Percentiles rank a stretch among this genome's conserved stretches.
Conservation (phyloP, 2,888 invertebrate species). For the Lycia hirtaria region DNA sequence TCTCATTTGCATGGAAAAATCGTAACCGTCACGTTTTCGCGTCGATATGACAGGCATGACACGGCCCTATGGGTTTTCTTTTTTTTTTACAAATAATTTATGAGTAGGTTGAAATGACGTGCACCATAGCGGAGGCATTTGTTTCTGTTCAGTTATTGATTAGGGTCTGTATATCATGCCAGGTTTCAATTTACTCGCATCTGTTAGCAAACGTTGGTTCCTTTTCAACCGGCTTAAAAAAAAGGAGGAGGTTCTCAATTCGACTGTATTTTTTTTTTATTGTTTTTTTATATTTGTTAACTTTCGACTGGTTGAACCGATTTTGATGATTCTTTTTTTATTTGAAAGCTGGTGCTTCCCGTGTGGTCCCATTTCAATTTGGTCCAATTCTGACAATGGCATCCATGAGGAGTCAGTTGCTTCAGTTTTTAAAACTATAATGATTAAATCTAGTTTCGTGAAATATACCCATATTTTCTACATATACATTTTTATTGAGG, state of each 20-base stretch:
- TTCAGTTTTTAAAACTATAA: too few species aligned
- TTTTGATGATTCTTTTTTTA: too few species aligned
- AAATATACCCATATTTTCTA: too few species aligned
- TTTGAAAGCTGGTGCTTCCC: too few species aligned
- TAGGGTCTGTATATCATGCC: constrained; percentile 10
- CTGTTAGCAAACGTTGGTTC: neutral
- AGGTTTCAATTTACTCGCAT: constrained; percentile 13
- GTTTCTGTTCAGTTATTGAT: constrained; percentile 22
- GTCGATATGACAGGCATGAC: constrained; percentile 44
- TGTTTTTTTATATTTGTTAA: too few species aligned
- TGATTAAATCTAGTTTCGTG: too few species aligned
- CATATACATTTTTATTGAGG: too few species aligned
- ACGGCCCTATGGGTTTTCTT: constrained; percentile 10
- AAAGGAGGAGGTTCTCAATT: neutral
- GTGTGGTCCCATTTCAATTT: too few species aligned
- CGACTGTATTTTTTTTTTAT: too few species aligned
- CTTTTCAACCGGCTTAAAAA: neutral
- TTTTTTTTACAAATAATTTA: constrained; percentile 13
- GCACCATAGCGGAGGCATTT: constrained; percentile 11
- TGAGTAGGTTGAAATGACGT: constrained; percentile 15
- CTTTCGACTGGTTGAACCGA: too few species aligned
- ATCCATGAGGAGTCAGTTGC: too few species aligned
- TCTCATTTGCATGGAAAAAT: constrained; percentile 66
- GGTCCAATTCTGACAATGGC: too few species aligned
- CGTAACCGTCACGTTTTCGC: constrained; percentile 61